These are phyloP conservation scores for Lepus oiostolus DNA, from an alignment of 2,797 vertebrate species.

Conservation along the genomic window DNA sequence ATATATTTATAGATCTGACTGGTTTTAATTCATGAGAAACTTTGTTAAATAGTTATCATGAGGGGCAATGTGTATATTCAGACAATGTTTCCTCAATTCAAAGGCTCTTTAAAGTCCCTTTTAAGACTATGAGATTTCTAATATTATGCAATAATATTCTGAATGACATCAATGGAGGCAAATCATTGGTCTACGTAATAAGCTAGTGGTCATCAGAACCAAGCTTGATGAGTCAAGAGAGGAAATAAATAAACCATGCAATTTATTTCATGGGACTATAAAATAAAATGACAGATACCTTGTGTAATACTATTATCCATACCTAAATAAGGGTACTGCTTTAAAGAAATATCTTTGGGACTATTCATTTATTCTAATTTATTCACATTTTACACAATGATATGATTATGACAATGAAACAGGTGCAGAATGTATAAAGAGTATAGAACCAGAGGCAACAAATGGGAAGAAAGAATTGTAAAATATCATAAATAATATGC, in stretches of 20 bases:
- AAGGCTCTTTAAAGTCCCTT: neutral
- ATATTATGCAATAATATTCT: neutral
- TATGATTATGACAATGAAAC: neutral
- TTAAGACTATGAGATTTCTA: neutral
- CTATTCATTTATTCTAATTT: slow-evolving; percentile 1
- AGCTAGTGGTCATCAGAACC: neutral
- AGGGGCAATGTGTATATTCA: neutral
- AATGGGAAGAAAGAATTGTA: neutral
- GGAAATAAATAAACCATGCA: neutral
- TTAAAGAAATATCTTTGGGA: neutral
- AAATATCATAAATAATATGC: neutral
- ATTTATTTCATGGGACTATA: neutral
- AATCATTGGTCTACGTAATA: neutral
- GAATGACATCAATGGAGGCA: neutral
- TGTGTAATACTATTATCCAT: neutral
- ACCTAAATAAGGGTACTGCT: neutral
- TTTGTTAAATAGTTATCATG: neutral
- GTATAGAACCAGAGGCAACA: neutral
- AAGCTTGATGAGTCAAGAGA: neutral
- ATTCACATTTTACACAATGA: neutral
- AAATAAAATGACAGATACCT: neutral
- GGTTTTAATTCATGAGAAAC: neutral
- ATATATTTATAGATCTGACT: neutral
- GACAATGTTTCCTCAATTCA: neutral
- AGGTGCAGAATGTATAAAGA: neutral